Base-by-base conservation (phyloP, 2,888 invertebrate genomes). In the Ennomos erosarius region DNA sequence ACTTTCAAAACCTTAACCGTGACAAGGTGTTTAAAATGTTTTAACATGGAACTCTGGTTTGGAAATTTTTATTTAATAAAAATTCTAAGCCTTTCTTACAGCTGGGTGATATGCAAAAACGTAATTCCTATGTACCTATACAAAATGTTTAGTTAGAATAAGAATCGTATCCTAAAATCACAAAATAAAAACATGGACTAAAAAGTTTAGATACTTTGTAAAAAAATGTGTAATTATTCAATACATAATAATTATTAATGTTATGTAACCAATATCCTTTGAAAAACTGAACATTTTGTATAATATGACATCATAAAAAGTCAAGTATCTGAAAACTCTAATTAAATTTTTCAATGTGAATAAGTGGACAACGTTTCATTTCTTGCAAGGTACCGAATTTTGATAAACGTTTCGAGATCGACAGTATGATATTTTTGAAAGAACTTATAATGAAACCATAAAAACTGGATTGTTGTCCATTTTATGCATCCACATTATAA, bases 11-110 rank as follows among this genome's bases (percentile, higher is more conserved):
- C 45, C 9, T 9, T 53, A 38, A 6, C 12, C 44, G 35, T 13
- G 43, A 44, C 42, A 49, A 35, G 26, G 34, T 36, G 10, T 36
- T 11, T 44, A 44, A 10, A 43, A 10, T 38, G 35, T 40, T 42
- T 16, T 10, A 9, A 44, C 10, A 34, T 42, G 47, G n/a, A 52
- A 36, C 12, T 10, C 38, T 33, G 33, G 11, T 26, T 35, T 35
- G 11, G 11, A 36, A n/a, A 39, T 42, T 49, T 49, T 12, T 10
- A 44, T 16, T 13, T 38, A 52, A 9, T 39, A 38, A 38, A 51
- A 48, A 53, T 58, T 42, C 44, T 53, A 66, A 68, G 68, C 68
- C 43, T 44, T 55, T 54, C 43, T 59, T 64, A 68, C 64, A 68
- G 64, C 66, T 44, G 59, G 45, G 42, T 61, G 63, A 66, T 68